Evolutionary conservation across 2,888 invertebrate genomes (phyloP), one percentile per base, ranked within the genome.

Genomic region (Petrolisthes cinctipes): DNA sequence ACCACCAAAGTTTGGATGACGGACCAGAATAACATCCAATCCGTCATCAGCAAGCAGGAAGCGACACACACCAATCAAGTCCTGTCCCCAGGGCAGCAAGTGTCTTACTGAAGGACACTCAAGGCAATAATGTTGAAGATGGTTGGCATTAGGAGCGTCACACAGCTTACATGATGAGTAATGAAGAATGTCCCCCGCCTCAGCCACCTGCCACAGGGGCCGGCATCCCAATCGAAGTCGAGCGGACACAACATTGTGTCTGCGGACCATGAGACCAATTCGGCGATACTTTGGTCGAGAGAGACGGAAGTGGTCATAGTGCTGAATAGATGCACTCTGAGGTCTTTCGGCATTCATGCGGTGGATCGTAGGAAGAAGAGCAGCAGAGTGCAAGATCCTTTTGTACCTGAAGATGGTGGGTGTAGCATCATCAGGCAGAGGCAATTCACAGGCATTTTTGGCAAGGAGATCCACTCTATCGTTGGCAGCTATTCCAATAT

Each of bases 181-280:
- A 51, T 75, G 14, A 56, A 75, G 75, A 1, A 1, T 7, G 57
- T 83, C 37, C 57, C 14, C 57, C 14, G 54, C 14, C 56, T 73
- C 23, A n/a, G 51, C 54, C 56, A 73, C 83, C 57, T 83, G 20
- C 75, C 83, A 83, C 82, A 82, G 5, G 17, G 53, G 82, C 11
- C 71, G 53, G 71, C 51, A 71, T 6, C 71, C 82, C 66, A 23
- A 51, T 75, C 75, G 9, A 51, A 82, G 82, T 37, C 54, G 68
- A 51, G 66, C 71, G 23, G 37, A 82, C 68, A 82, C 82, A 4
- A 75, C 23, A 73, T 75, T 83, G 37, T 75, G 83, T 56, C 83
- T 4, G 75, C 75, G 83, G 73, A 73, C 37, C 37, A 37, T 37
- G 37, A 37, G 37, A 37, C 37, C 37, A 37, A 0, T 37, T 37